These are phyloP conservation scores for Bostrychus sinensis DNA, from an alignment of 2,113 vertebrate genomes.

Conservation along the genomic window DNA sequence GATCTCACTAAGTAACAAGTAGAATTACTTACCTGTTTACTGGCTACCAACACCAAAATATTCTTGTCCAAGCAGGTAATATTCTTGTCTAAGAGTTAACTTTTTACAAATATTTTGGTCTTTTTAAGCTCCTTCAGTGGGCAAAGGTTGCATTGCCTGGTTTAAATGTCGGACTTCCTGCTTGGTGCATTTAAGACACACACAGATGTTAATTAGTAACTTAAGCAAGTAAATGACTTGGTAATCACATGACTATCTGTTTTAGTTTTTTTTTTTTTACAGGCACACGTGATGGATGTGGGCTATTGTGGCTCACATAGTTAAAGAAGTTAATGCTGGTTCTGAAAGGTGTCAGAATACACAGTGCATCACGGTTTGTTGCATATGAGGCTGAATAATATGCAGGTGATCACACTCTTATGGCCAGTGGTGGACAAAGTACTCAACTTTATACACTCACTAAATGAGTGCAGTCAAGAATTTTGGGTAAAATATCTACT, in stretches of 20 bases:
- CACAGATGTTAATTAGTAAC: conserved; percentile 74
- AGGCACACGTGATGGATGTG: too few relatives aligned
- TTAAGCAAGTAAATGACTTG: conserved; percentile 11
- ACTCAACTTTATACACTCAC: too few relatives aligned
- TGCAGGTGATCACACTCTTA: too few relatives aligned
- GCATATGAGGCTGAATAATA: too few relatives aligned
- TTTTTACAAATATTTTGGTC: conserved; percentile 15
- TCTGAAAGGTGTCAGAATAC: too few relatives aligned
- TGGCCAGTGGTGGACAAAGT: too few relatives aligned
- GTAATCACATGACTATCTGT: neutral
- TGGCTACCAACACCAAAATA: neutral
- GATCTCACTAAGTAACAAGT: neutral
- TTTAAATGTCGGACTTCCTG: conserved; percentile 32
- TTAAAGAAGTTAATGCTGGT: too few relatives aligned
- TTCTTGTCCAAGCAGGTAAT: neutral
- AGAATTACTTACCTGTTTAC: neutral
- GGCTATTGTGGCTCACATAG: too few relatives aligned
- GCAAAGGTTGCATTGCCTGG: conserved; percentile 71
- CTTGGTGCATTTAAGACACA: conserved; percentile 32
- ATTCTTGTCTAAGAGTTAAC: neutral
- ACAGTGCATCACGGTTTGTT: too few relatives aligned
- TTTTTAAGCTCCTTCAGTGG: conserved; percentile 30
- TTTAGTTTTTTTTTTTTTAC: neutral
- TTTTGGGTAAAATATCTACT: too few relatives aligned
- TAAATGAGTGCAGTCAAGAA: too few relatives aligned